A percentile compares a stretch with the other conserved stretches of the same genome.
Evolutionary conservation across 2,888 invertebrate species (phyloP).

Genomic region (Julus scanicus): DNA sequence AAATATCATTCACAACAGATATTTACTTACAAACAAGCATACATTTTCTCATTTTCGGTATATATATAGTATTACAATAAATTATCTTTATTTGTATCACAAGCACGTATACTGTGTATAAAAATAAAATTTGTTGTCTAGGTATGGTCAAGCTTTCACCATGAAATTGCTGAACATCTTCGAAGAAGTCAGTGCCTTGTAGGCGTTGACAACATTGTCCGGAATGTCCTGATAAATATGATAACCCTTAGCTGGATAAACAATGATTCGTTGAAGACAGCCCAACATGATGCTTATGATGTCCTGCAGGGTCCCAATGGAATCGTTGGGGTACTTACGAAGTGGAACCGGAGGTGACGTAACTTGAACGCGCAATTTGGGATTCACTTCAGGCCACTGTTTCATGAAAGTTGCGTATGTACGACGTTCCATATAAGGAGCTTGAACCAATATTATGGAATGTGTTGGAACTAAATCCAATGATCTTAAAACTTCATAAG

Average conservation of each 20-base stretch:
- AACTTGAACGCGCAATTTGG: constrained; percentile 60
- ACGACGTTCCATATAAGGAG: constrained; percentile 63
- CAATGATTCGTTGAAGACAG: constrained; percentile 61
- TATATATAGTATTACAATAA: not conserved
- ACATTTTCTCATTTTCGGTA: too few relatives aligned
- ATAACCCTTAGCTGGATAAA: constrained; percentile 62
- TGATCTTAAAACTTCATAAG: constrained; percentile 60
- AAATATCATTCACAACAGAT: too few relatives aligned
- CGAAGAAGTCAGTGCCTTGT: not conserved
- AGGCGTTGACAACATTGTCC: constrained; percentile 56
- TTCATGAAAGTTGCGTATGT: constrained; percentile 63
- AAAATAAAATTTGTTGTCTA: not conserved
- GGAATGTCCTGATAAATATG: constrained; percentile 62
- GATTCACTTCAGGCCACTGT: constrained; percentile 62
- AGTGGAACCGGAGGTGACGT: constrained; percentile 63
- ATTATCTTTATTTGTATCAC: not conserved
- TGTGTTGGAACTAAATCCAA: constrained; percentile 55
- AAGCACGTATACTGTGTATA: not conserved
- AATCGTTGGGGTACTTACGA: constrained; percentile 61
- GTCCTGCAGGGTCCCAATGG: constrained; percentile 60
- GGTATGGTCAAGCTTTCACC: constrained; percentile 12
- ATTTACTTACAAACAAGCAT: too few relatives aligned
- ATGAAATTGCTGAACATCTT: constrained; percentile 50
- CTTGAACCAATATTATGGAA: constrained; percentile 62
- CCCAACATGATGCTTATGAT: constrained; percentile 62